Base-by-base conservation (phyloP, 2,113 vertebrate species). In the Parus major region DNA sequence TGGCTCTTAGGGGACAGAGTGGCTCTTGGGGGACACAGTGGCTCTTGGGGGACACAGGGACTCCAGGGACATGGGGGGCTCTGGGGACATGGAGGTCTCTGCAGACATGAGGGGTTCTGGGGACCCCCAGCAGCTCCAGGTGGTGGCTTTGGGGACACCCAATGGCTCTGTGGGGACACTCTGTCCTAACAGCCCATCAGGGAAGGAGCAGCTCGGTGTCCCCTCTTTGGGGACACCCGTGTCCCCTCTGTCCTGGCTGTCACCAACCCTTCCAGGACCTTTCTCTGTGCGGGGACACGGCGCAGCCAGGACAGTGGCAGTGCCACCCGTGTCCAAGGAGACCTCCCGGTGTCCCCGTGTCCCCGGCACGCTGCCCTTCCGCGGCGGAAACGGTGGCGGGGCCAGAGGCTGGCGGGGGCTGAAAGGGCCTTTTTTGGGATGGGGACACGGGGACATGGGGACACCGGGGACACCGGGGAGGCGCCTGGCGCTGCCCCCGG, bases 321-420 rank as follows among this genome's bases (percentile, higher is more conserved):
- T 18, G 82, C 72, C 88, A 69, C 76, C 46, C 25, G 4, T 22
- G 18, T 44, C 85, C 88, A 50, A 36, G 85, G 68, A 64, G 55
- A 73, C 28, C 22, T 27, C 57, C 28, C 22, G 11, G 57, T 29
- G 80, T 52, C 66, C 55, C 79, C 29, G 42, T 59, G 59, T 83
- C 69, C 92, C 82, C 79, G 44, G 84, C 79, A n/a, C 78, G 5
- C 53, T 91, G 83, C 83, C 78, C 79, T 63, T 69, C 76, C 75
- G 47, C 16, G 76, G 86, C 81, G 90, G 90, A 92, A 90, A 15
- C 66, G 9, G 24, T 0, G 25, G 42, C 10, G 11, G 47, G 87
- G 91, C 94, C 94, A 79, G 79, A 4, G 4, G 61, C 47, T 93
- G 94, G 92, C 86, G 77, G 36, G 89, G 94, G 82, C 94, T 94